These are phyloP conservation scores for Perithous albicinctus DNA, from an alignment of 2,888 invertebrate species.

Conservation along the genomic window DNA sequence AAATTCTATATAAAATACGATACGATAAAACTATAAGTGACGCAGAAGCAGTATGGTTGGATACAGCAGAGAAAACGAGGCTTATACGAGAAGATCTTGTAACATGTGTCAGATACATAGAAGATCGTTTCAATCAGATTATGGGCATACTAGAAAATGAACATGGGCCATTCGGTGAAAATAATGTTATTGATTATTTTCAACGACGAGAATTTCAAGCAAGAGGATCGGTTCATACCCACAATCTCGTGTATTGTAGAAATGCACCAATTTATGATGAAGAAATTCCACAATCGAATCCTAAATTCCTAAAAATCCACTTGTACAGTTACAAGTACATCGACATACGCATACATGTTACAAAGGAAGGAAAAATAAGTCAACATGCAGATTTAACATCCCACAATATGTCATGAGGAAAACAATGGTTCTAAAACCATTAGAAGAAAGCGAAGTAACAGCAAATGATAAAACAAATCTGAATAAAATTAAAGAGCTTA, in stretches of 20 bases:
- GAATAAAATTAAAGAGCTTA: constrained; percentile 1
- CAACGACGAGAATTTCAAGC: constrained; percentile 61
- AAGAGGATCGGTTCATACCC: constrained; percentile 31
- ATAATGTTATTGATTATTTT: constrained; percentile 35
- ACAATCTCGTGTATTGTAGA: constrained; percentile 36
- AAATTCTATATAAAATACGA: constrained; percentile 77
- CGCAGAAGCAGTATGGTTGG: constrained; percentile 29
- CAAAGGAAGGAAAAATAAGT: constrained; percentile 28
- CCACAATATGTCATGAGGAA: constrained; percentile 13
- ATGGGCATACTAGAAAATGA: constrained; percentile 52
- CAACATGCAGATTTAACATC: constrained; percentile 10
- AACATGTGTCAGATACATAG: constrained; percentile 44
- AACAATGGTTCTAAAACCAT: constrained; percentile 13
- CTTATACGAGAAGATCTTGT: constrained; percentile 67
- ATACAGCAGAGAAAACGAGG: constrained; percentile 56
- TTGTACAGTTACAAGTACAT: constrained; percentile 70
- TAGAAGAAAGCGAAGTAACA: not conserved
- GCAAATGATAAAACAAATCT: constrained; percentile 1
- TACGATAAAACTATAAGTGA: constrained; percentile 27
- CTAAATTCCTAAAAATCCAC: constrained; percentile 81
- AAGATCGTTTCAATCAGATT: constrained; percentile 16
- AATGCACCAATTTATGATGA: constrained; percentile 30
- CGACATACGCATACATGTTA: constrained; percentile 14
- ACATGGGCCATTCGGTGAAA: constrained; percentile 63
- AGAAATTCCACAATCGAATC: constrained; percentile 47